Evolutionary conservation across 2,888 invertebrate genomes (phyloP).

Genomic region (Hirtodrosophila confusa): DNA sequence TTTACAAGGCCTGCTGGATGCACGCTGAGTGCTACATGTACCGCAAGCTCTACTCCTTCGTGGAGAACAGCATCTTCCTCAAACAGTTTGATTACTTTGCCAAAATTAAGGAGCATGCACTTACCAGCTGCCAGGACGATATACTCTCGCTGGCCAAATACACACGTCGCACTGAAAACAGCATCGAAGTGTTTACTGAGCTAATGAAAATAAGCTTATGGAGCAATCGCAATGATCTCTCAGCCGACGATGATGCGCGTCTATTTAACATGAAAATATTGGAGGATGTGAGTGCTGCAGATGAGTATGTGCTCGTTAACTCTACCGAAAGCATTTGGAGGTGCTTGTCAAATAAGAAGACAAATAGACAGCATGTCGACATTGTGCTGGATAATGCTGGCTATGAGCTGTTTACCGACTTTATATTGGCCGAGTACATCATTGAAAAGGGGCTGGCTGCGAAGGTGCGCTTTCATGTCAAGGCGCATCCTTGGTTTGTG

Average conservation of each 20-base stretch:
- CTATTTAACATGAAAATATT: constrained; percentile 86
- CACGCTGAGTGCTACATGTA: constrained; percentile 97
- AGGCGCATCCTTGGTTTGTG: constrained; percentile 97
- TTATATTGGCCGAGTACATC: constrained; percentile 93
- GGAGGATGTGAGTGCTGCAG: constrained; percentile 85
- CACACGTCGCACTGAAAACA: constrained; percentile 44
- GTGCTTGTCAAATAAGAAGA: constrained; percentile 65
- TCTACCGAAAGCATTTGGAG: constrained; percentile 86
- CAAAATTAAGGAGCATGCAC: constrained; percentile 88
- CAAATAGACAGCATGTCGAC: constrained; percentile 86
- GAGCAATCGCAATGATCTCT: constrained; percentile 97
- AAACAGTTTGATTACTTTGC: constrained; percentile 91
- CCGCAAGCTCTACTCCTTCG: constrained; percentile 88
- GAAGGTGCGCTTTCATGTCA: constrained; percentile 92
- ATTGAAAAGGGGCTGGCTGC: constrained; percentile 86
- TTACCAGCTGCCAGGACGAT: constrained; percentile 79
- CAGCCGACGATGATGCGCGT: constrained; percentile 85
- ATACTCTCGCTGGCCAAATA: constrained; percentile 55
- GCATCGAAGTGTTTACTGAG: constrained; percentile 39
- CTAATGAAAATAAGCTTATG: constrained; percentile 88
- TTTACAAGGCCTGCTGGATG: constrained; percentile 93
- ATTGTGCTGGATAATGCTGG: constrained; percentile 96
- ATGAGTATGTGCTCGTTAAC: constrained; percentile 87
- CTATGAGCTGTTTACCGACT: constrained; percentile 95
- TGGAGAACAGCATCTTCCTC: constrained; percentile 86